A percentile compares a stretch with the other conserved stretches of the same genome.
Evolutionary conservation across 2,113 vertebrate species (phyloP).

Genomic region (Callocephalon fimbriatum): DNA sequence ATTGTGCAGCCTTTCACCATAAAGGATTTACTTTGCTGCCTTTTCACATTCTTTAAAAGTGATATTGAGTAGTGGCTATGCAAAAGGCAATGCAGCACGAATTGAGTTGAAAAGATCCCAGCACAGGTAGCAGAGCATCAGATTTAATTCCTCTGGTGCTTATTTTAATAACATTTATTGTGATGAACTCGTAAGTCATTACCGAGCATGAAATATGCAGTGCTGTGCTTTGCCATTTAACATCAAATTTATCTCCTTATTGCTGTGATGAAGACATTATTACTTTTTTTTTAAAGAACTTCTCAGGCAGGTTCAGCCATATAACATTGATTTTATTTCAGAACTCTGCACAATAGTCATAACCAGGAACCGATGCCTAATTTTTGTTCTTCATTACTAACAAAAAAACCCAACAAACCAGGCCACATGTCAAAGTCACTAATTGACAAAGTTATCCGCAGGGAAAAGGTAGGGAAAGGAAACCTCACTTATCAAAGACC

Average conservation of each 20-base stretch:
- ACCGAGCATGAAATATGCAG: slow-evolving; percentile 43
- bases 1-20: not conserved
- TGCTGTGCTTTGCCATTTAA: slow-evolving; percentile 44
- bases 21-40: not conserved
- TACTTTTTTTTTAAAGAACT: not conserved
- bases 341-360: not conserved
- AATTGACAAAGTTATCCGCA: not conserved
- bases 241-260: slow-evolving; percentile 36
- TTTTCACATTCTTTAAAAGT: not conserved
- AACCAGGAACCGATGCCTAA: not conserved
- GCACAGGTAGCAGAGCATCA: slow-evolving; percentile 10
- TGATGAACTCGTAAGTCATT: slow-evolving; percentile 26
- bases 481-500: not conserved
- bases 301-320: slow-evolving; percentile 39
- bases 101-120: not conserved
- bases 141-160: slow-evolving; percentile 19
- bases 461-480: not conserved
- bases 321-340: not conserved
- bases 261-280: slow-evolving; percentile 1
- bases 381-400: not conserved
- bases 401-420: not conserved
- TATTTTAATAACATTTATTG: slow-evolving; percentile 45
- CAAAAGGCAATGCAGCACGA: not conserved
- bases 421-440: not conserved
- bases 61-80: not conserved